phyloP scores from a whole-genome alignment of 2,888 invertebrate genomes.

The Pterostichus niger region DNA sequence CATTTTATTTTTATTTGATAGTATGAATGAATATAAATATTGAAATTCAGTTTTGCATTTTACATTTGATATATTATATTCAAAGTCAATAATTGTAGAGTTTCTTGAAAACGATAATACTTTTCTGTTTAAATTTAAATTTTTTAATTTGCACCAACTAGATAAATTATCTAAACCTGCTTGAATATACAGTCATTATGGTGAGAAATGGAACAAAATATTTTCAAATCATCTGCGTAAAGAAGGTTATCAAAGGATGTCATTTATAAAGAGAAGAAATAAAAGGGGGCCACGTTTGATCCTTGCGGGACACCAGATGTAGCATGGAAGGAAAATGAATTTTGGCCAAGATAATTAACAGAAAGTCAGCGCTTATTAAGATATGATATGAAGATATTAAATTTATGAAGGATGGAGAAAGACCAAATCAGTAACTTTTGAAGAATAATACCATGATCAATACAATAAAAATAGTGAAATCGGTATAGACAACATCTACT shows the following conservation, averaged over 20 bases:
- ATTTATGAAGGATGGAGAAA: constrained; percentile 6
- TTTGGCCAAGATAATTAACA: constrained; percentile 2
- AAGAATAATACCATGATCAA: constrained; percentile 20
- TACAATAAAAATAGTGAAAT: constrained; percentile 5
- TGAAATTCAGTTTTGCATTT: not conserved
- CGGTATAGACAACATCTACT: constrained; percentile 22
- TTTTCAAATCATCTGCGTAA: constrained; percentile 1
- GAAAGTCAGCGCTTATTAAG: not conserved
- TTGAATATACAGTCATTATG: not conserved
- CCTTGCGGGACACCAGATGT: constrained; percentile 18
- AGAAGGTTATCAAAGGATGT: not conserved
- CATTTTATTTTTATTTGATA: not conserved
- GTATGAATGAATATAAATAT: not conserved
- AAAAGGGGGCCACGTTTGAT: constrained; percentile 28
- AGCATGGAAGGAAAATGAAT: not conserved
- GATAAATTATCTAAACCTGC: not conserved
- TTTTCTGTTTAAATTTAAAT: not conserved
- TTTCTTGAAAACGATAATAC: not conserved
- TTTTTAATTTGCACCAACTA: not conserved
- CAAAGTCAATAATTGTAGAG: not conserved
- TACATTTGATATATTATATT: not conserved
- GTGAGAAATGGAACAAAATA: not conserved
- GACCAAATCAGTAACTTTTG: constrained; percentile 4
- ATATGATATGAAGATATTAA: constrained; percentile 13
- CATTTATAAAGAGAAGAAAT: constrained; percentile 27